Evolutionary conservation across 2,888 invertebrate species (phyloP).

Genomic region (Eueremaeus valkanovi): DNA sequence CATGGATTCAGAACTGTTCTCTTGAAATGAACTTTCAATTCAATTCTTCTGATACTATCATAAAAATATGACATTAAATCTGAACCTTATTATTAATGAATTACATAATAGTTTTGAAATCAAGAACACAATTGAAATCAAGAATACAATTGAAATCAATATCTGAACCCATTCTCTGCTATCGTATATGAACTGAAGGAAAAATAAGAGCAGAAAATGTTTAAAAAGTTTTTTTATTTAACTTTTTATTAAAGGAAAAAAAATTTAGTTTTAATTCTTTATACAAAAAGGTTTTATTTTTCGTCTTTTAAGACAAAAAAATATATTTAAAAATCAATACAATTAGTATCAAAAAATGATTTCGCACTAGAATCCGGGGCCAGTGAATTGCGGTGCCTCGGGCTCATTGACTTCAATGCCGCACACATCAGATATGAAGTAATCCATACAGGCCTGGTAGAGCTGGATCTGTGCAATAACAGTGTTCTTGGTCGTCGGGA

Average conservation of each 20-base stretch:
- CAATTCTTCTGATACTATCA: too few relatives aligned
- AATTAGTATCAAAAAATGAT: neutral
- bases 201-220: too few relatives aligned
- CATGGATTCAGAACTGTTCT: too few relatives aligned
- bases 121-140: too few relatives aligned
- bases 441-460: constrained; percentile 44
- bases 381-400: constrained; percentile 37
- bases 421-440: constrained; percentile 42
- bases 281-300: neutral
- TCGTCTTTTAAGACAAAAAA: neutral
- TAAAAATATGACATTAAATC: too few relatives aligned
- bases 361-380: neutral
- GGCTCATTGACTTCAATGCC: constrained; percentile 42
- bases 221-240: neutral
- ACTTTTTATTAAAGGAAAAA: neutral
- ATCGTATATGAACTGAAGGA: too few relatives aligned
- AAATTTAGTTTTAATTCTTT: neutral
- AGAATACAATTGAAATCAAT: too few relatives aligned
- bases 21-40: too few relatives aligned
- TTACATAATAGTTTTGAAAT: too few relatives aligned
- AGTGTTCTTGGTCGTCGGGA: constrained; percentile 34
- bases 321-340: neutral
- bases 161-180: too few relatives aligned
- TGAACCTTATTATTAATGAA: too few relatives aligned
- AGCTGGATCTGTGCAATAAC: constrained; percentile 43